phyloP scores from a whole-genome alignment of 2,797 vertebrate genomes.

The Cottoperca gobio region DNA sequence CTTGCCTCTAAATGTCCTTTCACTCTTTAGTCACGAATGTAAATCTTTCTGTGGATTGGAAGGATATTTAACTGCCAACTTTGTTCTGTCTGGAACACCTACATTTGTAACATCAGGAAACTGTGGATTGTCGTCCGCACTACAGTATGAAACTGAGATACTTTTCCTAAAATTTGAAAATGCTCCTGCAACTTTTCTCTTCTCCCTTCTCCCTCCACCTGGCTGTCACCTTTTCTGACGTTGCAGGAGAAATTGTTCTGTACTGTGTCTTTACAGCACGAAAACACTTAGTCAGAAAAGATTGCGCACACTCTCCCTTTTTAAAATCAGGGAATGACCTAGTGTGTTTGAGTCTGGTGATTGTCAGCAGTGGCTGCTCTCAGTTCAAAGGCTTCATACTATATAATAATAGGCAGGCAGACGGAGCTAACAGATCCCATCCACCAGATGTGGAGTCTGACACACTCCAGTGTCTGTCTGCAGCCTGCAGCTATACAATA shows the following conservation, averaged over 20 bases:
- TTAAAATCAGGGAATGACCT: constrained; percentile 27
- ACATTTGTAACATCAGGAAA: not conserved
- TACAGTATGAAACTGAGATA: not conserved
- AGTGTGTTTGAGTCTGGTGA: constrained; percentile 68
- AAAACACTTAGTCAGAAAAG: constrained; percentile 43
- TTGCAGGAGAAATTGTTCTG: constrained; percentile 16
- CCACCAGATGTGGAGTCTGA: constrained; percentile 71
- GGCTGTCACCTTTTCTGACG: constrained; percentile 5
- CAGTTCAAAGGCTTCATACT: constrained; percentile 71
- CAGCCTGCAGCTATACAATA: constrained; percentile 53
- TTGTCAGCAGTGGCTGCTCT: constrained; percentile 74
- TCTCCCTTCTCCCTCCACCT: not conserved
- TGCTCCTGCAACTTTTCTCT: not conserved
- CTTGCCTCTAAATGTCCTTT: constrained; percentile 10
- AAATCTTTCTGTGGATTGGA: not conserved
- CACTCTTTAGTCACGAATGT: not conserved
- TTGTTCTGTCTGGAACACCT: not conserved
- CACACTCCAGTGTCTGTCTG: constrained; percentile 63
- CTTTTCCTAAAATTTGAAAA: not conserved
- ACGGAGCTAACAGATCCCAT: constrained; percentile 56
- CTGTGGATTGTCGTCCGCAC: not conserved
- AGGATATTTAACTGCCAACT: not conserved
- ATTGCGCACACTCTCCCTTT: constrained; percentile 18
- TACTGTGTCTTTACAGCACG: constrained; percentile 18
- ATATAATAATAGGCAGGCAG: constrained; percentile 69